Evolutionary conservation across 2,113 vertebrate species (phyloP).

Genomic region (Dicrurus megarhynchus): DNA sequence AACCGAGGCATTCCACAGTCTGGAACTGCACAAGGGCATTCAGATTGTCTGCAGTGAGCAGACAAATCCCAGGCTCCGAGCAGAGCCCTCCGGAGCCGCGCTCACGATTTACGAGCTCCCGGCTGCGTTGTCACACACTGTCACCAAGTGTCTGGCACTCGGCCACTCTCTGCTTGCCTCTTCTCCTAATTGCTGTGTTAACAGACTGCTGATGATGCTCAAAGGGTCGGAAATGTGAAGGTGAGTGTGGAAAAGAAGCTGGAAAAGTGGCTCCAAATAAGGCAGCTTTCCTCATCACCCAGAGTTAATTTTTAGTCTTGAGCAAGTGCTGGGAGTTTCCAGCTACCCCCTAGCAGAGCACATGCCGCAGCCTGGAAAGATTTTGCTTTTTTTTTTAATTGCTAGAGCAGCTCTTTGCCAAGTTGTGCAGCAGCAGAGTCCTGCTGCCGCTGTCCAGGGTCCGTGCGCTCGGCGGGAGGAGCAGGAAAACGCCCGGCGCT

Average conservation of each 20-base stretch:
- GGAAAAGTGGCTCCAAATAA: neutral
- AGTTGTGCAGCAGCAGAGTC: neutral
- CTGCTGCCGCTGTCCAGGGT: neutral
- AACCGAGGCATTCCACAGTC: neutral
- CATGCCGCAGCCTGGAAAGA: neutral
- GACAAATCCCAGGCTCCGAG: neutral
- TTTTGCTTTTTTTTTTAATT: neutral
- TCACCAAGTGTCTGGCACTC: neutral
- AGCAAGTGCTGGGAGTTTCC: neutral
- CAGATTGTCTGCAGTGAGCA: neutral
- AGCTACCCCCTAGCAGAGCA: neutral
- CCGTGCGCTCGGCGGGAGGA: neutral
- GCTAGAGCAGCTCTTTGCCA: neutral
- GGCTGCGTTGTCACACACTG: neutral
- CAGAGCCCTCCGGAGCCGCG: neutral
- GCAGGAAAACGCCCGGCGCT: accelerated
- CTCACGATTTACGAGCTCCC: neutral
- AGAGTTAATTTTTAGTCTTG: neutral
- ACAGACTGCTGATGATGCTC: accelerated
- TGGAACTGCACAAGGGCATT: neutral
- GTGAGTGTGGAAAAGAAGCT: neutral
- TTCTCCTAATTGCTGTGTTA: neutral
- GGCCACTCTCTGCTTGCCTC: neutral
- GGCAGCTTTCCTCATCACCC: accelerated
- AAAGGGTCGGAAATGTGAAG: neutral